Percentiles rank a stretch among this genome's conserved stretches.
Evolutionary conservation across 2,888 invertebrate species (phyloP).

Genomic region (Pherbina coryleti): DNA sequence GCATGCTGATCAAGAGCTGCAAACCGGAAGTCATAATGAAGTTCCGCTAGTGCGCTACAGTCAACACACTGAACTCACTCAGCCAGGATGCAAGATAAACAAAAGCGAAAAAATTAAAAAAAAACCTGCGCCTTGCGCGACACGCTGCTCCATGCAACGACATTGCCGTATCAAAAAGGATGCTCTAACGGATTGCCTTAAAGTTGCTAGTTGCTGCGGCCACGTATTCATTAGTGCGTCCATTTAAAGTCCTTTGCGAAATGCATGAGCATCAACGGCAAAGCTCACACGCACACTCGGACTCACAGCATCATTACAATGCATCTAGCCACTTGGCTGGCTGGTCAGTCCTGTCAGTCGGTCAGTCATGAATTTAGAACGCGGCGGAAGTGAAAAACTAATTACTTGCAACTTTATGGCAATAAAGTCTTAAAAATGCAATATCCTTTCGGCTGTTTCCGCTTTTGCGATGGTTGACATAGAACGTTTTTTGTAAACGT

Average conservation of each 20-base stretch:
- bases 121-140: no score
- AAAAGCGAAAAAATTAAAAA: not conserved
- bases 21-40: slow-evolving; percentile 24
- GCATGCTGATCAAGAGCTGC: not conserved
- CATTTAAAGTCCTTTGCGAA: slow-evolving; percentile 6
- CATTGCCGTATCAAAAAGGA: not conserved
- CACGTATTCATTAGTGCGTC: not conserved
- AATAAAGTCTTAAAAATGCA: slow-evolving; percentile 22
- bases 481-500: not conserved
- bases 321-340: not conserved
- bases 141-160: no score
- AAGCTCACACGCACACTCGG: no score
- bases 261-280: not conserved
- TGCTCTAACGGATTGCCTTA: slow-evolving; percentile 11
- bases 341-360: slow-evolving; percentile 1
- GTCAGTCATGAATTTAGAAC: not conserved
- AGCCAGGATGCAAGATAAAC: slow-evolving; percentile 11
- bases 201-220: no score
- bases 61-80: not conserved
- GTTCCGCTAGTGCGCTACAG: slow-evolving; percentile 16
- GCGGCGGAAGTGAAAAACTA: slow-evolving; percentile 13
- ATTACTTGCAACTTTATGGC: slow-evolving; percentile 16
- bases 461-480: not conserved
- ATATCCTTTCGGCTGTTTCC: slow-evolving; percentile 22
- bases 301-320: slow-evolving; percentile 8